phyloP scores from a whole-genome alignment of 2,797 vertebrate species.

The Sciurus vulgaris region DNA sequence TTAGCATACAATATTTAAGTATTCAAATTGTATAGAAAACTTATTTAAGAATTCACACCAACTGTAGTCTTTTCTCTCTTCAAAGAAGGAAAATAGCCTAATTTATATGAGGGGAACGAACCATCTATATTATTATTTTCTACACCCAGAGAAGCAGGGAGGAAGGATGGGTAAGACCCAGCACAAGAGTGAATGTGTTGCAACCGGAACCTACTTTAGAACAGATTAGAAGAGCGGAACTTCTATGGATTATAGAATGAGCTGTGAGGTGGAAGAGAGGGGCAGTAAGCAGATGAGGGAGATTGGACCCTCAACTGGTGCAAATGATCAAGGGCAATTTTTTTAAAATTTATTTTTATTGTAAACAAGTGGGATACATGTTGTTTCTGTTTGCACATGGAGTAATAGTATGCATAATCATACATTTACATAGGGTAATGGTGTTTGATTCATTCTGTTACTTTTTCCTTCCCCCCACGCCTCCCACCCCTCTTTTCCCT shows the following conservation, averaged over 20 bases:
- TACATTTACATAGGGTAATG: no score
- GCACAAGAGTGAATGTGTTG: neutral
- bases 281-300: neutral
- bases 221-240: neutral
- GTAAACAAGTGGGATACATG: no score
- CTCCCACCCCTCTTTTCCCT: no score
- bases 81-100: neutral
- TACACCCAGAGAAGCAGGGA: neutral
- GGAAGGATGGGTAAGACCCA: neutral
- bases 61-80: neutral
- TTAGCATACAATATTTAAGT: neutral
- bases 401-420: no score
- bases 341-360: no score
- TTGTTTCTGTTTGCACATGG: no score
- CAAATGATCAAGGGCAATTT: neutral
- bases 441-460: no score
- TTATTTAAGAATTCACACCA: conserved; percentile 7
- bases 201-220: conserved; percentile 14
- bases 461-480: no score
- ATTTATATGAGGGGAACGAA: neutral
- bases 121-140: neutral
- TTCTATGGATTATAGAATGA: neutral
- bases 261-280: neutral
- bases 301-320: neutral
- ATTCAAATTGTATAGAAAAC: neutral